phyloP scores from a whole-genome alignment of 2,797 vertebrate genomes.

The Melanotaenia nigrans region DNA sequence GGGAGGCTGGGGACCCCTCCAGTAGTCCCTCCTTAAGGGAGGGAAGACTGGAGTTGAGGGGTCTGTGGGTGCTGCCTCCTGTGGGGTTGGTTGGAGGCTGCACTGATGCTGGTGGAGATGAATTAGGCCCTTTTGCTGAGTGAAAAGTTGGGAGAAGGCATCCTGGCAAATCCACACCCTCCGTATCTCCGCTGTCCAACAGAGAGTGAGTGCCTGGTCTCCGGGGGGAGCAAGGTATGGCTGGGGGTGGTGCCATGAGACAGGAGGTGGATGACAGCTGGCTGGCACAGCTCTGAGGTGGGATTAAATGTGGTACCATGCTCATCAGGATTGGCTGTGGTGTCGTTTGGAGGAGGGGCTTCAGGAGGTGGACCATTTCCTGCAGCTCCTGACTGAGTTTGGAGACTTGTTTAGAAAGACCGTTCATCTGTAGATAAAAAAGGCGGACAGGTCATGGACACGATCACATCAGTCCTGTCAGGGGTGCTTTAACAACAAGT shows the following conservation, averaged over 20 bases:
- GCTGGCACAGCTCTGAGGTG: constrained; percentile 66
- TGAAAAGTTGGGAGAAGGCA: constrained; percentile 79
- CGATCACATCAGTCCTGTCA: too few species aligned
- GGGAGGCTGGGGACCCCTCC: constrained; percentile 21
- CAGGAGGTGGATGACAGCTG: constrained; percentile 54
- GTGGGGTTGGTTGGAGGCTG: constrained; percentile 12
- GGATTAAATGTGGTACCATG: constrained; percentile 69
- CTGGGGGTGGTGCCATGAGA: constrained; percentile 23
- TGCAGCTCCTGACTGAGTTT: constrained; percentile 85
- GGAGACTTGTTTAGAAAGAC: constrained; percentile 84
- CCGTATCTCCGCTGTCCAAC: constrained; percentile 74
- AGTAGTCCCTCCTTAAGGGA: constrained; percentile 36
- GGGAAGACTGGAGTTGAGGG: constrained; percentile 20
- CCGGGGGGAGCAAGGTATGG: constrained; percentile 41
- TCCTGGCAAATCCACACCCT: constrained; percentile 68
- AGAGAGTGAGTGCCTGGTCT: constrained; percentile 67
- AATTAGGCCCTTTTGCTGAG: constrained; percentile 57
- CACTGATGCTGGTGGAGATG: constrained; percentile 41
- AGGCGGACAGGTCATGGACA: not conserved
- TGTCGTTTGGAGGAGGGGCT: constrained; percentile 79
- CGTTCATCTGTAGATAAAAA: constrained; percentile 78
- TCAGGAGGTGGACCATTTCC: constrained; percentile 84
- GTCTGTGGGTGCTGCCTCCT: constrained; percentile 1
- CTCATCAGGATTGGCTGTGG: constrained; percentile 69
- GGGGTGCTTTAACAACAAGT: too few species aligned